Base-by-base conservation (phyloP, 2,113 vertebrate genomes). In the Brachirus orientalis region DNA sequence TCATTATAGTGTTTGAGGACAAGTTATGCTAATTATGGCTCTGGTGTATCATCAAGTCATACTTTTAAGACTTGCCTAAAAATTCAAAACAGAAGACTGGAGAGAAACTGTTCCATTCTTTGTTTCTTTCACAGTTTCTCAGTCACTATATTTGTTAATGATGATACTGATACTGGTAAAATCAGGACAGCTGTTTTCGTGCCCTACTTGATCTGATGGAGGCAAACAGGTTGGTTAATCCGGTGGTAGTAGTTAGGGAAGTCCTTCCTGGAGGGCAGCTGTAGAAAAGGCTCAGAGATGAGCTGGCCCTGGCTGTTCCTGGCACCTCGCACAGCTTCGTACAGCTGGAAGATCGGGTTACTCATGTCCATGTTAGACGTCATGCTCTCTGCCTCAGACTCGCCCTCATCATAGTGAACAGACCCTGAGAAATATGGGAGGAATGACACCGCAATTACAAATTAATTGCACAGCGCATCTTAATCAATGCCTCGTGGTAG, bases 231-330 rank as follows among this genome's bases (percentile, higher is more conserved):
- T 60, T 96, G 91, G 89, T 91, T 96, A 87, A 98, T 99, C 87
- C 98, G 97, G 69, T 97, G 96, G 88, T 95, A 99, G 92, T 99
- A 99, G 92, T 99, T 95, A 2, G 97, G 97, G 72, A 98, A 98
- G 77, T 99, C 97, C 82, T 99, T 99, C 91, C 96, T 96, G 73
- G 95, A 97, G 60, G 98, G 98, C 66, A 99, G 92, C 89, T 99
- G 96, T 78, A 97, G 94, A 88, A 99, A 99, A 6, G 98, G 96
- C 83, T 99, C 96, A 0, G 97, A 96, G 79, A 99, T 95, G 60
- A 98, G 94, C 83, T 98, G 96, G 16, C 97, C 97, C 82, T 99
- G 97, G 84, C 94, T 97, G 90, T 97, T 99, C 69, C 97, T 93
- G 81, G 94, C 95, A n/a, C 94, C 96, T 33, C 96, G 93, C 60